Evolutionary conservation across 2,113 vertebrate genomes (phyloP), one percentile per base, ranked within the genome.

Genomic region (Larimichthys crocea): DNA sequence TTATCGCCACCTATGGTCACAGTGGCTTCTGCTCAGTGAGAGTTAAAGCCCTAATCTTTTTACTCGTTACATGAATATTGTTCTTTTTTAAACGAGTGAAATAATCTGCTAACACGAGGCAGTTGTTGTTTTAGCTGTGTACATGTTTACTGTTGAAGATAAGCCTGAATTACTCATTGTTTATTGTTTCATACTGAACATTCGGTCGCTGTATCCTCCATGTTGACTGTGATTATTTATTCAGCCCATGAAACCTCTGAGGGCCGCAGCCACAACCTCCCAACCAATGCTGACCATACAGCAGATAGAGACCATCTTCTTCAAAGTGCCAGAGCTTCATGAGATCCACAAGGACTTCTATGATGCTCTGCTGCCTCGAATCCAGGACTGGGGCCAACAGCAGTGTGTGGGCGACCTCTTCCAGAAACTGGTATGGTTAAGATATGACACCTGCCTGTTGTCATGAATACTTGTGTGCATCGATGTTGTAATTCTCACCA

Each of bases 321-420:
- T 99, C 92, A 99, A 99, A 94, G 98, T 99, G 87, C 97, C 97
- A 49, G 98, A 99, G 94, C 97, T 99, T 71, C 97, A 97, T 0
- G 97, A 99, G 94, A 97, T 99, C 93, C 98, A 99, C 95, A 98
- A 96, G 80, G 98, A 99, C 64, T 99, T 99, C 91, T 99, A 99
- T 0, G 97, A 99, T 0, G 96, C 96, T 61, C 96, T 99, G 42
- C 93, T 96, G 4, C 98, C 98, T 50, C 93, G 98, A 0, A 96
- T 99, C 80, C 97, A 98, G 89, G 95, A 97, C 86, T 99, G 98
- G 97, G 96, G 96, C 86, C 96, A 96, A 87, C 96, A 97, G 91
- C 98, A 98, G 61, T 95, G 97, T 3, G 98, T 99, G 2, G 98
- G 98, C 11, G 98, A 99, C 93, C 98, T 99, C 84, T 99, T 99